phyloP scores from a whole-genome alignment of 2,888 invertebrate genomes.

The Lasioglossum villosulum region DNA sequence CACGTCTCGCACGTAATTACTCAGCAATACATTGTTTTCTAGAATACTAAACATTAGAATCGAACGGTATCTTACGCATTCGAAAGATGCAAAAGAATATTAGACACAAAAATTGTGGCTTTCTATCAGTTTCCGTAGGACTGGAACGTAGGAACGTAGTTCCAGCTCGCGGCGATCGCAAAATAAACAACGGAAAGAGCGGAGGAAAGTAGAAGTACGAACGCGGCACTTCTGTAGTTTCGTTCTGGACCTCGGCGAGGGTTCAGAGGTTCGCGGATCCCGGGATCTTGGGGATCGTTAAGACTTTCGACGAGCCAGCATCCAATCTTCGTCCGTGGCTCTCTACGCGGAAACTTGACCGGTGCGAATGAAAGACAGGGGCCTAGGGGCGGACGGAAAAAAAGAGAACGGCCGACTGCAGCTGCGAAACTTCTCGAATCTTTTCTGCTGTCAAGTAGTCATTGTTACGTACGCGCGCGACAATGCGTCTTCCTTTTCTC shows the following conservation, averaged over 20 bases:
- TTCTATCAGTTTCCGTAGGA: background rate
- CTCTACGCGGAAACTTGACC: constrained; percentile 57
- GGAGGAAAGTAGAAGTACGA: constrained; percentile 26
- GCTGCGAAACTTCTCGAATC: constrained; percentile 65
- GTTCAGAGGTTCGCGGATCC: constrained; percentile 37
- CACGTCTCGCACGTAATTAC: too few species aligned
- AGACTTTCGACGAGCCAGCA: constrained; percentile 67
- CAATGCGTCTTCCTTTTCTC: constrained; percentile 50
- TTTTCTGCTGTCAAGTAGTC: constrained; percentile 68
- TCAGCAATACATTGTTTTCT: too few species aligned
- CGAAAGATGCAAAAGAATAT: background rate
- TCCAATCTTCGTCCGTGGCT: constrained; percentile 46
- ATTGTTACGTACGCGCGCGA: constrained; percentile 62
- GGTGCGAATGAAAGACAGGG: constrained; percentile 47
- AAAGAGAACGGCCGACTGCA: constrained; percentile 41
- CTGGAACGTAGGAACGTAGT: background rate
- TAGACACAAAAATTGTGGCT: background rate
- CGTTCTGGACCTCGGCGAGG: constrained; percentile 28
- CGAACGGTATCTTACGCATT: background rate
- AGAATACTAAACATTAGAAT: too few species aligned
- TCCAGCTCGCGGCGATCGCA: background rate
- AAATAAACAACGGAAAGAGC: constrained; percentile 46
- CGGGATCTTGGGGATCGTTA: constrained; percentile 63
- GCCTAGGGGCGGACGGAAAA: constrained; percentile 18
- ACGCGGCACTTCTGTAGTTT: constrained; percentile 52